Percentiles rank a stretch among this genome's conserved stretches.
These are phyloP conservation scores for Pheosia tremula DNA, from an alignment of 2,888 invertebrate genomes.

Conservation along the genomic window DNA sequence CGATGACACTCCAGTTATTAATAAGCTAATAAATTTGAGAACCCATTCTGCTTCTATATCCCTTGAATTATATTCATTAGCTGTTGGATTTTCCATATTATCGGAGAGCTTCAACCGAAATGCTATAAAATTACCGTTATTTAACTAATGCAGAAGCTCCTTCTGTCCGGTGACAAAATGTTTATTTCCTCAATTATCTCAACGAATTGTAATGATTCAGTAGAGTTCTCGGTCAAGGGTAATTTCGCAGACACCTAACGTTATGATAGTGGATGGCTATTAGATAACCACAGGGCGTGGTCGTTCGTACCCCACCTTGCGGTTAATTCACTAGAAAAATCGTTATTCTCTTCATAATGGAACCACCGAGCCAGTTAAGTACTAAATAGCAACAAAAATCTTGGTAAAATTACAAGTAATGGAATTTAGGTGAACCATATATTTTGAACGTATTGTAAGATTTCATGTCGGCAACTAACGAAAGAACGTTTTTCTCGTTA, in stretches of 20 bases:
- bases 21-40: too few species aligned
- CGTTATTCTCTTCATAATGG: slow-evolving; percentile 43
- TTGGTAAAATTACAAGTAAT: background rate
- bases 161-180: slow-evolving; percentile 24
- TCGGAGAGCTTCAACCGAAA: background rate
- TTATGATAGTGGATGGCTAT: slow-evolving; percentile 35
- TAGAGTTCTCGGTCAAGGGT: slow-evolving; percentile 51
- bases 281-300: slow-evolving; percentile 52
- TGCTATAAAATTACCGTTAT: background rate
- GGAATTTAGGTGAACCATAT: background rate
- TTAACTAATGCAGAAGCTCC: background rate
- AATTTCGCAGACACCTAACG: slow-evolving; percentile 47
- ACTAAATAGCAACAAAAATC: slow-evolving; percentile 18
- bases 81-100: background rate
- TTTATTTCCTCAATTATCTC: slow-evolving; percentile 32
- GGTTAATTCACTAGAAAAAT: slow-evolving; percentile 47
- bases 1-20: too few species aligned
- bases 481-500: slow-evolving; percentile 10
- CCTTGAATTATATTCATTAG: too few species aligned
- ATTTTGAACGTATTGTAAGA: too few species aligned
- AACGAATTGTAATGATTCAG: slow-evolving; percentile 48
- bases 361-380: slow-evolving; percentile 23
- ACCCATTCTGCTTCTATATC: background rate
- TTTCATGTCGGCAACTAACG: slow-evolving; percentile 13
- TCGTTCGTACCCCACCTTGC: slow-evolving; percentile 49